Conservation (phyloP, 2,888 invertebrate genomes). For the Terebella lapidaria region DNA sequence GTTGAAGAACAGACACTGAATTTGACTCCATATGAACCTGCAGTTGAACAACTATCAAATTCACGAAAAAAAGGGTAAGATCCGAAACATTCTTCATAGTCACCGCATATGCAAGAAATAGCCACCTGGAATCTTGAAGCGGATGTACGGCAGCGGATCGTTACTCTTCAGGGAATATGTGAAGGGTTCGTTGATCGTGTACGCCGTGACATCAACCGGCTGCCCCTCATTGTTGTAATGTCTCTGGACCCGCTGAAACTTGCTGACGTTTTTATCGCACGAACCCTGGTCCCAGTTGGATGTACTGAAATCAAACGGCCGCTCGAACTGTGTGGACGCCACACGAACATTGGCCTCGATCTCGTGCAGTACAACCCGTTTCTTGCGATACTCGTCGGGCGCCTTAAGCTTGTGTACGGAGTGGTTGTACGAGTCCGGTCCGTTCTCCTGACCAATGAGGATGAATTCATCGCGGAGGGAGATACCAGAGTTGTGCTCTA, state of each 20-base stretch:
- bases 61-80: too few relatives aligned
- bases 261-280: slow-evolving; percentile 23
- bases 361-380: slow-evolving; percentile 21
- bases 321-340: slow-evolving; percentile 34
- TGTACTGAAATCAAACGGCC: slow-evolving; percentile 31
- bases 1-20: too few relatives aligned
- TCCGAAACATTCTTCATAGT: too few relatives aligned
- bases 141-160: slow-evolving; percentile 34
- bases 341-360: slow-evolving; percentile 25
- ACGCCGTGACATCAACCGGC: slow-evolving; percentile 16
- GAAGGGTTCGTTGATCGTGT: slow-evolving; percentile 15
- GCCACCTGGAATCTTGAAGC: slow-evolving; percentile 35
- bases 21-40: too few relatives aligned
- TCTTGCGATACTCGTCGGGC: slow-evolving; percentile 16
- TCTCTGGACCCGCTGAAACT: slow-evolving; percentile 19
- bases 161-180: slow-evolving; percentile 29
- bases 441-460: slow-evolving; percentile 30
- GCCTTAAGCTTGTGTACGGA: slow-evolving; percentile 21
- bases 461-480: slow-evolving; percentile 38
- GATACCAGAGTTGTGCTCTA: slow-evolving; percentile 30
- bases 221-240: slow-evolving; percentile 14
- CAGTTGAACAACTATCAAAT: too few relatives aligned
- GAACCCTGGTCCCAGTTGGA: slow-evolving; percentile 20
- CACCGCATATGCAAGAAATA: too few relatives aligned
- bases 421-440: slow-evolving; percentile 19